Base-by-base conservation (phyloP, 2,888 invertebrate species). In the Leucophora obtusa region DNA sequence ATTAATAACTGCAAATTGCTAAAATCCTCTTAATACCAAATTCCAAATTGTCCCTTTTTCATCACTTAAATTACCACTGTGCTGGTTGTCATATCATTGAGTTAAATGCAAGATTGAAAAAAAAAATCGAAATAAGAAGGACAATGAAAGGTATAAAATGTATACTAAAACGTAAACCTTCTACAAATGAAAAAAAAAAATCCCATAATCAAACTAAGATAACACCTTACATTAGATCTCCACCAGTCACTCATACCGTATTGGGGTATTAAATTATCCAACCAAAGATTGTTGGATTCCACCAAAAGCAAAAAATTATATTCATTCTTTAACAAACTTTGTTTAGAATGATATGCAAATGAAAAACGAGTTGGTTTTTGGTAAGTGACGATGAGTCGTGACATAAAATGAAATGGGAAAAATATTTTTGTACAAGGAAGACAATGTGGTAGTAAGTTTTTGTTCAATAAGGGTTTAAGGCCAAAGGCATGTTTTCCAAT, bases 281-380 rank as follows among this genome's bases (percentile, higher is more conserved):
- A 56, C 56, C 28, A 43, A 6, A 35, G 63, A 60, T 62, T 65
- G 15, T 59, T 60, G 59, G 63, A 54, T 68, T 72, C 28, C 28
- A 66, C 28, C 28, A 66, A 60, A 38, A 28, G 6, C 7, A 28
- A 28, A 4, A 28, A 28, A 35, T 21, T 43, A 21, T 21, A 66
- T 54, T 66, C 54, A 54, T n/a, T 28, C 72, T 74, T 58, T 38
- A 14, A 35, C 50, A 58, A 62, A 66, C 58, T 73, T 73, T 74
- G 58, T 53, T 47, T 60, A 21, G 68, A 10, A 56, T 68, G 60
- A 17, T 58, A 71, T 68, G 79, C 71, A 79, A 79, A 75, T 79
- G 62, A 75, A 50, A 75, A 79, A 79, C 66, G 70, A 71, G 70
- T 75, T 79, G 74, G 33, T 43, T 68, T 21, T 21, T 21, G 21